Conservation (phyloP, 1,140 invertebrate genomes). For the Leptopilina clavipes region DNA sequence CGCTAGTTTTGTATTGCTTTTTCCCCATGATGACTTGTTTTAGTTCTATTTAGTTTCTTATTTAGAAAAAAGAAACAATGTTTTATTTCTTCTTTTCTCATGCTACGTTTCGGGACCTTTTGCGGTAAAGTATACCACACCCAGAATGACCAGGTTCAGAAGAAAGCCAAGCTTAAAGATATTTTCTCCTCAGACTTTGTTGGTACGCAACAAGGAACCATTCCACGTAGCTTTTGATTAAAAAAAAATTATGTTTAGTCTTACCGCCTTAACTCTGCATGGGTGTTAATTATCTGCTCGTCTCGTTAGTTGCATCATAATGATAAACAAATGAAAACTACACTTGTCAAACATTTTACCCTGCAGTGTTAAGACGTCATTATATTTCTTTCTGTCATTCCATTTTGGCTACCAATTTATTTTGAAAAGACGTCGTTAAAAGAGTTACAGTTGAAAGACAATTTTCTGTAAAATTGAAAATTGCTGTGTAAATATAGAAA, state of each 20-base stretch:
- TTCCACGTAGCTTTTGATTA: conserved; percentile 54
- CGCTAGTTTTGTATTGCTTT: conserved; percentile 14
- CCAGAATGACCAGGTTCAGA: conserved; percentile 81
- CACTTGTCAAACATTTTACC: background rate
- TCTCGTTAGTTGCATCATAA: conserved; percentile 48
- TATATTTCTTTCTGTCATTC: background rate
- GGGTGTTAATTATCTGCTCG: conserved; percentile 52
- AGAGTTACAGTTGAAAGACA: background rate
- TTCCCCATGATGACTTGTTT: conserved; percentile 38
- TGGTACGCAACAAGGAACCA: conserved; percentile 72
- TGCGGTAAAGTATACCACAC: conserved; percentile 81
- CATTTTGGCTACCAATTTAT: background rate
- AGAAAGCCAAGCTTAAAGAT: conserved; percentile 85
- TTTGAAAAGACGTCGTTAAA: background rate
- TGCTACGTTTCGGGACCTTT: conserved; percentile 68
- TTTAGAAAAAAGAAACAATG: conserved; percentile 52
- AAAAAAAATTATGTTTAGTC: conserved; percentile 41
- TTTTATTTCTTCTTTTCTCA: conserved; percentile 72
- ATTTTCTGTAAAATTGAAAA: no score
- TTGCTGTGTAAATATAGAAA: no score
- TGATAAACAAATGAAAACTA: background rate
- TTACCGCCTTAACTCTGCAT: conserved; percentile 55
- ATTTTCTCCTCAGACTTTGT: conserved; percentile 84
- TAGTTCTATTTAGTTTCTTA: conserved; percentile 47
- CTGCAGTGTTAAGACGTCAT: conserved; percentile 27